phyloP scores from a whole-genome alignment of 2,888 invertebrate species.

The Dione vanillae region DNA sequence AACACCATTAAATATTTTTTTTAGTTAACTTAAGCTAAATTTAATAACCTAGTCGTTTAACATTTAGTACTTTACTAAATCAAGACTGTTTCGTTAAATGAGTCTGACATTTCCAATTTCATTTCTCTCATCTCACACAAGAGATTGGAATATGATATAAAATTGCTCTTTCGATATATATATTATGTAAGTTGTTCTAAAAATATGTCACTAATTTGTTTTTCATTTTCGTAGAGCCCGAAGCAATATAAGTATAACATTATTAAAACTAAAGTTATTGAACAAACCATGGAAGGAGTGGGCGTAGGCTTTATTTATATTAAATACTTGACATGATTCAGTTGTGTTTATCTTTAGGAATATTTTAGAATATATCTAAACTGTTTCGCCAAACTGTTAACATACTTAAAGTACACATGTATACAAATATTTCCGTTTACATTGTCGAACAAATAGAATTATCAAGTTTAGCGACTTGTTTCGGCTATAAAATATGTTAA shows the following conservation, averaged over 20 bases:
- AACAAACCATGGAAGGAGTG: neutral
- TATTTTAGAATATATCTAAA: too few relatives aligned
- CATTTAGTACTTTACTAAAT: slow-evolving; percentile 10
- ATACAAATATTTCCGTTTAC: too few relatives aligned
- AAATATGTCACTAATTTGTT: slow-evolving; percentile 10
- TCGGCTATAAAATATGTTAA: too few relatives aligned
- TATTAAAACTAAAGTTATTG: slow-evolving; percentile 15
- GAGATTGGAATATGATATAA: slow-evolving; percentile 4
- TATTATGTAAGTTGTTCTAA: slow-evolving; percentile 6
- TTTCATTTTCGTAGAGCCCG: slow-evolving; percentile 13
- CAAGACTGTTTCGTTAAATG: slow-evolving; percentile 18
- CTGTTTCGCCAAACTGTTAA: too few relatives aligned
- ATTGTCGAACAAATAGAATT: too few relatives aligned
- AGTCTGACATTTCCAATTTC: slow-evolving; percentile 19
- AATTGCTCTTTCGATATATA: neutral
- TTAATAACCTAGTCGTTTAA: slow-evolving; percentile 2
- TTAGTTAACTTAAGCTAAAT: neutral
- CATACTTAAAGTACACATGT: too few relatives aligned
- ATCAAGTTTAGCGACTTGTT: too few relatives aligned
- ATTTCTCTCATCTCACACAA: slow-evolving; percentile 13
- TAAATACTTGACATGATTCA: neutral
- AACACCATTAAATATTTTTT: too few relatives aligned
- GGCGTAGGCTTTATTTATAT: neutral
- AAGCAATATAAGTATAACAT: slow-evolving; percentile 7
- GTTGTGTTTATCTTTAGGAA: neutral